phyloP scores from a whole-genome alignment of 2,888 invertebrate species.

The Drosophila flavopinicola region DNA sequence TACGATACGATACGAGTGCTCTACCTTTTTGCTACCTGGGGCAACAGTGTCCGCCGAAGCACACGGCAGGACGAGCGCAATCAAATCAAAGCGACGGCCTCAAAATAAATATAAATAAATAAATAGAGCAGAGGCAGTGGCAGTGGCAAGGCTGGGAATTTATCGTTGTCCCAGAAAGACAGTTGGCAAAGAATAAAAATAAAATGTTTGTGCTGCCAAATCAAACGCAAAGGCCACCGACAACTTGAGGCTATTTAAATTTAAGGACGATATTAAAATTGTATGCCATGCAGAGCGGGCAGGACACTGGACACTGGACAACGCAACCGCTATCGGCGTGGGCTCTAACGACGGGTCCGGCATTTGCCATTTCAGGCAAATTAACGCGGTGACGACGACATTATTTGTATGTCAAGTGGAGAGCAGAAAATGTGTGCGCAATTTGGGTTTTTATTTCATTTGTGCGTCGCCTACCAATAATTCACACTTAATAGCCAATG shows the following conservation, averaged over 20 bases:
- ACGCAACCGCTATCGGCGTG: constrained; percentile 41
- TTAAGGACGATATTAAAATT: constrained; percentile 73
- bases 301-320: constrained; percentile 43
- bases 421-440: constrained; percentile 13
- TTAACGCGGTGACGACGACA: constrained; percentile 41
- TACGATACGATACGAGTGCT: no score
- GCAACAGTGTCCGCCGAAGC: constrained; percentile 4
- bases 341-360: constrained; percentile 57
- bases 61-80: constrained; percentile 37
- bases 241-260: constrained; percentile 71
- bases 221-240: constrained; percentile 49
- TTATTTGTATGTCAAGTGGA: constrained; percentile 23
- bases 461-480: constrained; percentile 11
- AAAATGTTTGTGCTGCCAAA: constrained; percentile 52
- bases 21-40: constrained; percentile 23
- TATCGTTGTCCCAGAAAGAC: constrained; percentile 48
- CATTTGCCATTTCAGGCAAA: constrained; percentile 60
- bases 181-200: constrained; percentile 53
- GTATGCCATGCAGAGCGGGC: constrained; percentile 42
- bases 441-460: constrained; percentile 40
- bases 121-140: constrained; percentile 50
- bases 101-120: constrained; percentile 69
- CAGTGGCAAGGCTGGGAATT: constrained; percentile 46
- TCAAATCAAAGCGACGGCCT: constrained; percentile 68
- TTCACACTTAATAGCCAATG: constrained; percentile 37